phyloP scores from a whole-genome alignment of 2,113 vertebrate species.

The Vombatus ursinus region DNA sequence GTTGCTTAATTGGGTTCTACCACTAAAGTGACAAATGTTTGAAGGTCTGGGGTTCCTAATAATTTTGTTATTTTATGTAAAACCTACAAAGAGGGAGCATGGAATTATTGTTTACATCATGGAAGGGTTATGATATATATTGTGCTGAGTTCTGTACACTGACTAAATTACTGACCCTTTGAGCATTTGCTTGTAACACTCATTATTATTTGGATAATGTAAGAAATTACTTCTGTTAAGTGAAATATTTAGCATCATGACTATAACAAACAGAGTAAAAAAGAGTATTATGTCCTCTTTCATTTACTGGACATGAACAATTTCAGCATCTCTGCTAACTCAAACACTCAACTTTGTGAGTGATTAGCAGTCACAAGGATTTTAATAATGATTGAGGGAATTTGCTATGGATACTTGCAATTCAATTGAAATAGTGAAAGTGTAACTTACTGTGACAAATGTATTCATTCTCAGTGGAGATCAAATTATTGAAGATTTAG shows the following conservation, averaged over 20 bases:
- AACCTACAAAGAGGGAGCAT: neutral
- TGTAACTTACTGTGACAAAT: slow-evolving; percentile 75
- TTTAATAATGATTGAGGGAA: slow-evolving; percentile 73
- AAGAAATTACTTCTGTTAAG: neutral
- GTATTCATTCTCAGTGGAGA: slow-evolving; percentile 68
- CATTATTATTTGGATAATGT: neutral
- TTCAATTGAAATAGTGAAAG: slow-evolving; percentile 75
- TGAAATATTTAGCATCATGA: neutral
- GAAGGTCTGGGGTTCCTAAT: too few species aligned
- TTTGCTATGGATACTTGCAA: slow-evolving; percentile 74
- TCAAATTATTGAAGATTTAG: slow-evolving; percentile 75
- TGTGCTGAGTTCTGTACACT: neutral
- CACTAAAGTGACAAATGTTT: neutral
- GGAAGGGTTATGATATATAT: too few species aligned
- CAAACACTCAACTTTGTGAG: slow-evolving; percentile 69
- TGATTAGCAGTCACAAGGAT: slow-evolving; percentile 70
- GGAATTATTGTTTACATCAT: too few species aligned
- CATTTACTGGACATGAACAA: neutral
- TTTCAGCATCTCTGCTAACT: slow-evolving; percentile 28
- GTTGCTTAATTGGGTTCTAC: neutral
- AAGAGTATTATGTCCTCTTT: neutral
- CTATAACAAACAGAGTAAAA: neutral
- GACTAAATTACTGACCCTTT: neutral
- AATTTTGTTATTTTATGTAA: too few species aligned
- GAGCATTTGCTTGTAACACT: neutral